phyloP scores from a whole-genome alignment of 1,140 invertebrate genomes.

The Drosophila albomicans region DNA sequence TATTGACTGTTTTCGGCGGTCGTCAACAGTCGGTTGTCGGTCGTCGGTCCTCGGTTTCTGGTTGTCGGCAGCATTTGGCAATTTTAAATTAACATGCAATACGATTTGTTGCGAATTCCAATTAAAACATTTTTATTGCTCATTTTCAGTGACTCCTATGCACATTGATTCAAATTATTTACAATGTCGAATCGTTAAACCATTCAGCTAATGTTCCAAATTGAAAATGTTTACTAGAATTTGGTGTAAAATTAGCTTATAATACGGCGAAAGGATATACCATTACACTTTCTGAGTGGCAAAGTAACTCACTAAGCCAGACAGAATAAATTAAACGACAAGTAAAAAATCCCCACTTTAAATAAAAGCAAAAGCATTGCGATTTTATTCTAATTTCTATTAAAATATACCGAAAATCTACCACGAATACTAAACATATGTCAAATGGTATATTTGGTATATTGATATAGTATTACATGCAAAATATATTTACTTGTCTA shows the following conservation, averaged over 20 bases:
- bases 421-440: no score
- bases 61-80: slow-evolving; percentile 41
- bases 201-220: not conserved
- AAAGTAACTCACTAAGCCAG: no score
- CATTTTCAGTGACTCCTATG: slow-evolving; percentile 37
- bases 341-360: no score
- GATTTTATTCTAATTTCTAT: no score
- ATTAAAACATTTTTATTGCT: slow-evolving; percentile 67
- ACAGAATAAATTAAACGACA: no score
- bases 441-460: no score
- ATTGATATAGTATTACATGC: no score
- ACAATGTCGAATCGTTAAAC: slow-evolving; percentile 29
- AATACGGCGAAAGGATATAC: no score
- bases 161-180: slow-evolving; percentile 24
- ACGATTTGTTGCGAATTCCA: slow-evolving; percentile 71
- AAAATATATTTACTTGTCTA: no score
- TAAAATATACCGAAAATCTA: no score
- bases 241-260: not conserved
- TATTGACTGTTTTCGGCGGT: slow-evolving; percentile 56
- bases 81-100: slow-evolving; percentile 75
- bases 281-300: no score
- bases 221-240: not conserved
- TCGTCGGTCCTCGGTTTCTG: not conserved
- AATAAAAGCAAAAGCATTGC: no score
- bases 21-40: not conserved